Percentiles rank a stretch among this genome's conserved stretches.
phyloP scores from a whole-genome alignment of 2,888 invertebrate genomes.

The Caradrina clavipalpis region DNA sequence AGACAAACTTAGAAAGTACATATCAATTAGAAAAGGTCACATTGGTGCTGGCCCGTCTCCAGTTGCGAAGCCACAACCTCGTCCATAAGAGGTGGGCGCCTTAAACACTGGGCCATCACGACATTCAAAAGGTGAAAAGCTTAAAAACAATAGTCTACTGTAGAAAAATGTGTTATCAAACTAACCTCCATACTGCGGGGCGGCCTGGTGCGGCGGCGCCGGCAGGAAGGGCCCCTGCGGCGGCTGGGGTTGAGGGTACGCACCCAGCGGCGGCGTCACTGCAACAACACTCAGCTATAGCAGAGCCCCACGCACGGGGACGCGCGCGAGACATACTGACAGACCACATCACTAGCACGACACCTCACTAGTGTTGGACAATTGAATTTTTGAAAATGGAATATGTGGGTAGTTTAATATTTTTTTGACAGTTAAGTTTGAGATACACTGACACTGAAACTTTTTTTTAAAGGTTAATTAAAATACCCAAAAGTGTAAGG shows the following conservation, averaged over 20 bases:
- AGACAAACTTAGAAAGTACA: too few species aligned
- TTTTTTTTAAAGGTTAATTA: conserved; percentile 10
- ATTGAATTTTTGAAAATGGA: neutral
- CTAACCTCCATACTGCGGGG: conserved; percentile 89
- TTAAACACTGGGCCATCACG: too few species aligned
- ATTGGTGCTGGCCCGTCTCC: too few species aligned
- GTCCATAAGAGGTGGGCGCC: too few species aligned
- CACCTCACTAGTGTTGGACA: conserved; percentile 14
- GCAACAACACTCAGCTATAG: conserved; percentile 82
- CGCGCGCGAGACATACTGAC: conserved; percentile 45
- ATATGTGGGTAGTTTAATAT: neutral
- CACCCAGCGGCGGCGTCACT: conserved; percentile 90
- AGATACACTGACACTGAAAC: too few species aligned
- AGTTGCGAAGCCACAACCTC: too few species aligned
- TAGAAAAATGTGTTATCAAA: neutral
- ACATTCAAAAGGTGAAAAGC: too few species aligned
- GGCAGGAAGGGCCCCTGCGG: conserved; percentile 92
- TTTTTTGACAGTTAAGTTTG: neutral
- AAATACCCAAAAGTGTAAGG: conserved; percentile 50
- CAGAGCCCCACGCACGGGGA: conserved; percentile 27
- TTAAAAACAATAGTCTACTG: too few species aligned
- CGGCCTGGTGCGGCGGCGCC: conserved; percentile 92
- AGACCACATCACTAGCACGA: conserved; percentile 45
- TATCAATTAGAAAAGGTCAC: too few species aligned
- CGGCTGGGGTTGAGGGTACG: conserved; percentile 91